Percentiles rank a stretch among this genome's conserved stretches.
Conservation (phyloP, 2,797 vertebrate species). For the Aldrovandia affinis region DNA sequence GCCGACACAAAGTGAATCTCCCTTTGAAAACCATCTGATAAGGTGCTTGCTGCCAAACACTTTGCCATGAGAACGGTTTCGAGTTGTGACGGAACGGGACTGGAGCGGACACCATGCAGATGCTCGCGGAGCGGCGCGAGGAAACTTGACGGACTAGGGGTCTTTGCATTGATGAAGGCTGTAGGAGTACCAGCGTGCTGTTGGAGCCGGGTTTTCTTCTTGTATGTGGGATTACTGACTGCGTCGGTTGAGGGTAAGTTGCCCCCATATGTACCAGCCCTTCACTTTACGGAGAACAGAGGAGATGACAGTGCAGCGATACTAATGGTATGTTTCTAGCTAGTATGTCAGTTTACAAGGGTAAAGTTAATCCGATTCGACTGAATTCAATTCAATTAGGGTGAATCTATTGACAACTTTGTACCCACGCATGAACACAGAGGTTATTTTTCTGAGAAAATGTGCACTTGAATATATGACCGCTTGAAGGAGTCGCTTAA, state of each 20-base stretch:
- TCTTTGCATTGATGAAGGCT: conserved; percentile 82
- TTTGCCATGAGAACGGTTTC: conserved; percentile 71
- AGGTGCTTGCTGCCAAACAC: conserved; percentile 58
- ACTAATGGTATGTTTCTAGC: not conserved
- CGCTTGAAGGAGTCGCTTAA: not conserved
- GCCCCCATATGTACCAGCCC: not conserved
- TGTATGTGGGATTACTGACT: conserved; percentile 83
- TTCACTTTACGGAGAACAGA: not conserved
- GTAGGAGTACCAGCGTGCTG: conserved; percentile 76
- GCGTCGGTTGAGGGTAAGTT: conserved; percentile 89
- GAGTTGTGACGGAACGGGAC: conserved; percentile 67
- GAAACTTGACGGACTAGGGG: conserved; percentile 77
- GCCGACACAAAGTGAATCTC: conserved; percentile 77
- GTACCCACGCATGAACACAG: not conserved
- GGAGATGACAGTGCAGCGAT: not conserved
- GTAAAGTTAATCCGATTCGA: not conserved
- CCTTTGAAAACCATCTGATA: conserved; percentile 75
- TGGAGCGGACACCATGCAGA: conserved; percentile 79
- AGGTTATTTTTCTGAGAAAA: not conserved
- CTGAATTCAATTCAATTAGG: not conserved
- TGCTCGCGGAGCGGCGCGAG: conserved; percentile 66
- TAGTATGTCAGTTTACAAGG: not conserved
- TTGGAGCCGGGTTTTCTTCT: conserved; percentile 84
- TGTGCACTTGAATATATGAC: not conserved
- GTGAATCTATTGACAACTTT: not conserved